These are phyloP conservation scores for Camptogramma bilineatum DNA, from an alignment of 2,888 invertebrate species.

Conservation along the genomic window DNA sequence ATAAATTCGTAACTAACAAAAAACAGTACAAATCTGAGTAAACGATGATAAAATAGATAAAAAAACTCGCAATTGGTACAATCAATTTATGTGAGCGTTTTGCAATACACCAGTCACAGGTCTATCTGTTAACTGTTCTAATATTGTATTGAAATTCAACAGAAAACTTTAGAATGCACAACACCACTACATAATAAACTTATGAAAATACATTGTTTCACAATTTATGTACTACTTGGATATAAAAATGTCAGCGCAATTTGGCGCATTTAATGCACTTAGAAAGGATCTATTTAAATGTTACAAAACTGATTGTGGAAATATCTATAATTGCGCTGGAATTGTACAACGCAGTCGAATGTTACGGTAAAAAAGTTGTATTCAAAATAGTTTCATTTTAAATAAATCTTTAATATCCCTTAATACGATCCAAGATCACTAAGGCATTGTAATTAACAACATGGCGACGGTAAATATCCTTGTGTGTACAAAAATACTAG, in stretches of 20 bases:
- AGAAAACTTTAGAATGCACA: constrained; percentile 45
- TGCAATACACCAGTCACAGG: neutral
- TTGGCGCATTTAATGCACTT: constrained; percentile 30
- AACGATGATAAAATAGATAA: neutral
- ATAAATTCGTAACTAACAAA: no score
- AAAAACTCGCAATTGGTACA: neutral
- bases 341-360: constrained; percentile 9
- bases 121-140: neutral
- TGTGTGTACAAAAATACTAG: neutral
- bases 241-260: constrained; percentile 27
- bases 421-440: neutral
- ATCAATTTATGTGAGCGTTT: neutral
- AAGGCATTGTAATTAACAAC: neutral
- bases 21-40: neutral
- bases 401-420: neutral
- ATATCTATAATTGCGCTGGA: constrained; percentile 12
- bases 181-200: constrained; percentile 46
- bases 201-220: constrained; percentile 43
- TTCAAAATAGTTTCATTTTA: constrained; percentile 21
- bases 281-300: constrained; percentile 2
- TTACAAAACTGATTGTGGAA: constrained; percentile 6
- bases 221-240: constrained; percentile 33
- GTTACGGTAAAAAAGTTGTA: constrained; percentile 15
- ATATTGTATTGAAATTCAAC: neutral
- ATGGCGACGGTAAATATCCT: neutral